Evolutionary conservation across 1,140 invertebrate species (phyloP), one percentile per base, ranked within the genome.

Genomic region (Branchinecta lynchi): DNA sequence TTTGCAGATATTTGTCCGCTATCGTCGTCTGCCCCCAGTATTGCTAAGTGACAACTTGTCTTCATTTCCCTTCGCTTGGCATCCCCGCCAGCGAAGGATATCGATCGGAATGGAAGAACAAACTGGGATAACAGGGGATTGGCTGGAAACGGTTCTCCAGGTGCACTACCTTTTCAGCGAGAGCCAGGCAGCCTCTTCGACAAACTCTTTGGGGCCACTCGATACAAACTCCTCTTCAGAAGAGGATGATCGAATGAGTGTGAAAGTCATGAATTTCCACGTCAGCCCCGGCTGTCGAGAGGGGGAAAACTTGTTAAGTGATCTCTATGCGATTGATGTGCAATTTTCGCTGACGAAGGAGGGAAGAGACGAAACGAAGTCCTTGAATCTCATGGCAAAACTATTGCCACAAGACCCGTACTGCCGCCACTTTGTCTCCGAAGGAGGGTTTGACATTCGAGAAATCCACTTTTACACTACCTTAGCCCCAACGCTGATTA

Each of bases 381-480:
- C 72, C 72, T 74, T 72, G 72, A 66, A 81, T 44, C 81, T 90
- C 20, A 85, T 90, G 51, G 84, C 89, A 69, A 92, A 90, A 75
- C 80, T 89, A 8, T 82, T 88, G 60, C 89, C 86, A 8, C 84
- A 84, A 74, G 87, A 88, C 78, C 85, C 85, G 5, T 89, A 86
- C 78, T 86, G 84, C 70, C 79, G 88, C 44, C 85, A 85, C 70
- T 89, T 89, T 76, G 87, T 89, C 44, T 87, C 86, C 45, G 87
- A 89, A 75, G 87, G 87, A 1, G 87, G 89, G 77, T 89, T 90
- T 75, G 87, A 90, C 78, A 82, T 88, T 1, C 80, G 88, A 66
- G 88, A 90, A 78, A 90, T 90, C 73, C 85, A 88, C 71, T 90
- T 90, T 78, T 90, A 90, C 76, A 90, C 87, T 0, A 71, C 70